Evolutionary conservation across 1,140 invertebrate species (phyloP), one percentile per base, ranked within the genome.

Genomic region (Procambarus clarkii): DNA sequence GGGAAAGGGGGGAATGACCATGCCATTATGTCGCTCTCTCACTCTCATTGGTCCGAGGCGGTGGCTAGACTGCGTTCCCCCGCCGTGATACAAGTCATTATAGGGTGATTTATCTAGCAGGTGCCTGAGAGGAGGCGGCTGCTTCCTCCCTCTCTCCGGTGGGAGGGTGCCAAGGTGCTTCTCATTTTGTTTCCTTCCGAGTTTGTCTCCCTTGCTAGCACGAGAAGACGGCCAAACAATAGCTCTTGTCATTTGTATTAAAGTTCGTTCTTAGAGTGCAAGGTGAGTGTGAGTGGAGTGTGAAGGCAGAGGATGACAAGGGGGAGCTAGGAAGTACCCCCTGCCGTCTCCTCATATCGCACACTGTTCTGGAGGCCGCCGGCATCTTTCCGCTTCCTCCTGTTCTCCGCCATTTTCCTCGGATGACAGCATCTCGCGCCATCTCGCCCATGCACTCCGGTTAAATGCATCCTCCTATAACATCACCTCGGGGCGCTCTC

Each of bases 371-470:
- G 86, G 86, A 64, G 86, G 60, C 58, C 60, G 86, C 79, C 69
- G 86, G 86, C 86, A 88, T 48, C 77, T 76, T 81, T 60, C 78
- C 48, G 60, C 71, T 86, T 80, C 79, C 78, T 74, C 64, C 86
- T 60, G 21, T 46, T 18, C 86, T 71, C 86, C 86, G 86, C 86
- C 86, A 88, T 88, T 88, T 88, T 88, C 86, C 86, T 80, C 64
- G 86, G 78, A 64, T 88, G 86, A 82, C 86, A 88, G 86, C 86
- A 88, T 88, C 86, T 88, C 79, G 34, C 86, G 78, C 79, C 79
- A 82, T 88, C 86, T 69, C 86, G 76, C 83, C 60, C 81, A 54
- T 44, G 81, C 18, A 58, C 81, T 18, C 81, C 21, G 64, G 64
- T 71, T 44, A 48, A 85, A 13, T 64, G 60, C 24, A 74, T 85